A percentile compares a stretch with the other conserved stretches of the same genome.
These are phyloP conservation scores for Euglossa dilemma DNA, from an alignment of 1,140 invertebrate species.

Conservation along the genomic window DNA sequence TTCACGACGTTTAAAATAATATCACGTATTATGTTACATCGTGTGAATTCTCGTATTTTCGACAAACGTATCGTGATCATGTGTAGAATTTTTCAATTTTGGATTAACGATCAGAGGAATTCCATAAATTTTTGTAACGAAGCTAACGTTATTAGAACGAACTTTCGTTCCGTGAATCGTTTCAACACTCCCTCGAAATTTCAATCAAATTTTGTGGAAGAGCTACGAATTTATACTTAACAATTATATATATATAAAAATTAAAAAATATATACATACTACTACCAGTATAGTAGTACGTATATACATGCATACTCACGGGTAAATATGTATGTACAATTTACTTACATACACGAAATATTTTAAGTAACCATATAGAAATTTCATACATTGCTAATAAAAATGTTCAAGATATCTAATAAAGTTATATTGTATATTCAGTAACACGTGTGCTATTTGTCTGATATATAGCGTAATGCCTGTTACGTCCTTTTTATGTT, in stretches of 20 bases:
- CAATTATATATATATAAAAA: constrained; percentile 47
- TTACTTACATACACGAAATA: constrained; percentile 67
- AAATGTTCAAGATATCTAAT: constrained; percentile 77
- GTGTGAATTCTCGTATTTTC: constrained; percentile 39
- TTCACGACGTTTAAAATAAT: constrained; percentile 4
- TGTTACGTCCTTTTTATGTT: constrained; percentile 8
- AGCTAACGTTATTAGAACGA: constrained; percentile 22
- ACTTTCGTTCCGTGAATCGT: constrained; percentile 40
- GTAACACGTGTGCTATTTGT: constrained; percentile 53
- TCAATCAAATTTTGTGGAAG: constrained; percentile 18
- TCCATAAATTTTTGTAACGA: constrained; percentile 28
- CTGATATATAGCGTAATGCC: constrained; percentile 9
- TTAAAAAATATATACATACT: constrained; percentile 48
- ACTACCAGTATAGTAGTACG: constrained; percentile 48
- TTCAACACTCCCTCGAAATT: constrained; percentile 43
- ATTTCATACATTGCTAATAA: constrained; percentile 75
- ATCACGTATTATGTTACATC: constrained; percentile 4
- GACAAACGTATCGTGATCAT: constrained; percentile 25
- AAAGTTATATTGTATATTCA: constrained; percentile 80
- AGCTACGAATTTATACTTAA: constrained; percentile 64
- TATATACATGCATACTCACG: constrained; percentile 54
- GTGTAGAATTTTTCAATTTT: constrained; percentile 42
- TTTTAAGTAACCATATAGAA: constrained; percentile 73
- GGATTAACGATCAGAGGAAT: constrained; percentile 22
- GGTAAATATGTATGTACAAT: constrained; percentile 60